Percentiles rank a stretch among this genome's conserved stretches.
These are phyloP conservation scores for Tyrannus savana DNA, from an alignment of 2,113 vertebrate genomes.

Conservation along the genomic window DNA sequence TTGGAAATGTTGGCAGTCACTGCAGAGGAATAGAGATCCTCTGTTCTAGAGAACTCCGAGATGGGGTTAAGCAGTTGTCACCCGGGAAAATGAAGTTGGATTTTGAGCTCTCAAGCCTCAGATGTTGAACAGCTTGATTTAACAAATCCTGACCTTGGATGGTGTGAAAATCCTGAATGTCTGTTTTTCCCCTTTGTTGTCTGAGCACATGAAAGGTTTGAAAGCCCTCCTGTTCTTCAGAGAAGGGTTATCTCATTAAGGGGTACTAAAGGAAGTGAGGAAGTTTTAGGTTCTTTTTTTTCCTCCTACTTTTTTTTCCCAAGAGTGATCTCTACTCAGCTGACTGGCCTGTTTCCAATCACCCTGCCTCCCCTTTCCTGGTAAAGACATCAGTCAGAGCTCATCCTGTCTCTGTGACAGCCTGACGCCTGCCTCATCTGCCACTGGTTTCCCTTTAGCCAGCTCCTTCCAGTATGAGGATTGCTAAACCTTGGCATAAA, in stretches of 20 bases:
- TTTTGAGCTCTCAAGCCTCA: slow-evolving; percentile 38
- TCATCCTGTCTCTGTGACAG: slow-evolving; percentile 70
- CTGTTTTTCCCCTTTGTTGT: neutral
- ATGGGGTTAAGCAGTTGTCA: slow-evolving; percentile 2
- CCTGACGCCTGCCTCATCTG: slow-evolving; percentile 47
- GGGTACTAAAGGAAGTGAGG: neutral
- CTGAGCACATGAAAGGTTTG: neutral
- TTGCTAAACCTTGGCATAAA: slow-evolving; percentile 41
- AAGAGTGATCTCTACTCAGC: neutral
- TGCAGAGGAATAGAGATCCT: neutral
- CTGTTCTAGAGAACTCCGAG: neutral
- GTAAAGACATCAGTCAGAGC: slow-evolving; percentile 55
- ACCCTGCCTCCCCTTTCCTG: neutral
- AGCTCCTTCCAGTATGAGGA: neutral
- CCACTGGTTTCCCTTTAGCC: slow-evolving; percentile 70
- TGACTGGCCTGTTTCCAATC: neutral
- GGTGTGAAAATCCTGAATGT: neutral
- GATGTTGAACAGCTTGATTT: slow-evolving; percentile 1
- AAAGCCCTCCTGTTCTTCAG: neutral
- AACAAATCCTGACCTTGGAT: neutral
- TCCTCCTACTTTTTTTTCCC: no score
- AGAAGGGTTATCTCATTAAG: slow-evolving; percentile 10
- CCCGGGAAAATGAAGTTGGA: slow-evolving; percentile 28
- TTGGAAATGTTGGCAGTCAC: neutral
- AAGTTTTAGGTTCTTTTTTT: neutral